Conservation (phyloP, 1,140 invertebrate genomes). For the Lepeophtheirus salmonis region DNA sequence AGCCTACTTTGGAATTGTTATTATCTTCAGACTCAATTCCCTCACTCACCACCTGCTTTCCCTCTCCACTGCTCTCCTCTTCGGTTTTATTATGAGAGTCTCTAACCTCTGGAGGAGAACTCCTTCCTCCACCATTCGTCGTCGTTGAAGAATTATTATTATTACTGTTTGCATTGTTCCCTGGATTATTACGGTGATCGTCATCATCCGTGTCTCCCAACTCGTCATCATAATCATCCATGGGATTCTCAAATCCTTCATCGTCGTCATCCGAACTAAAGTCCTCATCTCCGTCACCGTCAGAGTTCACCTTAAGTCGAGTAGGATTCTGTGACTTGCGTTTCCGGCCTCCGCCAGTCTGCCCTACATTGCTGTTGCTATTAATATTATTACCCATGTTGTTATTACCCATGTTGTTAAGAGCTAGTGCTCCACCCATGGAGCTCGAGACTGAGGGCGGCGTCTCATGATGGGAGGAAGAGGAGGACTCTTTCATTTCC, state of each 20-base stretch:
- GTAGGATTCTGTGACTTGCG: constrained; percentile 80
- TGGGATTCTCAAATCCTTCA: constrained; percentile 34
- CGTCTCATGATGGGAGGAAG: background rate
- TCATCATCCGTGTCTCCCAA: constrained; percentile 36
- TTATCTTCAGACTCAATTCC: background rate
- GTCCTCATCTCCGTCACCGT: constrained; percentile 29
- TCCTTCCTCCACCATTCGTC: constrained; percentile 16
- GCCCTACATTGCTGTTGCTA: background rate
- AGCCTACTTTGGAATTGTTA: constrained; percentile 23
- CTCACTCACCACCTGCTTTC: background rate
- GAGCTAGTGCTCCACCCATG: background rate
- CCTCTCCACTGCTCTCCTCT: constrained; percentile 5
- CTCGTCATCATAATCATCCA: constrained; percentile 38
- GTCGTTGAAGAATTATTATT: no score
- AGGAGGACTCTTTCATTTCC: background rate
- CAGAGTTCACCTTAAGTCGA: background rate
- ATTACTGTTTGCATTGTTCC: constrained; percentile 18
- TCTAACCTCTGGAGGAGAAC: no score
- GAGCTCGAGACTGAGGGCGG: background rate
- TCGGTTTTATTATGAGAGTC: no score
- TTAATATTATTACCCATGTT: background rate
- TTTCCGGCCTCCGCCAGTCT: constrained; percentile 35
- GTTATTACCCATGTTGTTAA: background rate
- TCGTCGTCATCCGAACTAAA: constrained; percentile 42
- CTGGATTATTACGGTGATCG: constrained; percentile 19